Conservation (phyloP, 1,140 invertebrate species). For the Drosophila nasuta region DNA sequence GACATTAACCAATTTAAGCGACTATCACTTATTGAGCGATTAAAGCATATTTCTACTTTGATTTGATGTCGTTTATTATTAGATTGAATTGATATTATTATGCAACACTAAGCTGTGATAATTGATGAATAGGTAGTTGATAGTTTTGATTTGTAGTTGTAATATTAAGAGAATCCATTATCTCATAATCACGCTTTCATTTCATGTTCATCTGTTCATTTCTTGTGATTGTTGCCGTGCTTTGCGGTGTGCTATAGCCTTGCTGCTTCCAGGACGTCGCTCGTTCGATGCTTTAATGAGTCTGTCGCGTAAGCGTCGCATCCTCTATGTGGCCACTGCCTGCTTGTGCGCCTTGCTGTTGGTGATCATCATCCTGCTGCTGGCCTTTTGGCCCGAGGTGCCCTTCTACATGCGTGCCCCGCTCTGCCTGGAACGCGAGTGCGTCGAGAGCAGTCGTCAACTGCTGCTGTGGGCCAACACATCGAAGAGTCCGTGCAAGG, state of each 20-base stretch:
- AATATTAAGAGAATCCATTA: neutral
- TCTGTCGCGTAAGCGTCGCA: constrained; percentile 75
- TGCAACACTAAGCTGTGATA: no score
- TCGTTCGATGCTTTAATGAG: constrained; percentile 79
- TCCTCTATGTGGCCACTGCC: constrained; percentile 76
- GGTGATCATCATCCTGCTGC: constrained; percentile 76
- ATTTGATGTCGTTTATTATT: no score
- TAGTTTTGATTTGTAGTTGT: no score
- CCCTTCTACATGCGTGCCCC: constrained; percentile 79
- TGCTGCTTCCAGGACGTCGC: constrained; percentile 81
- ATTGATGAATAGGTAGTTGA: no score
- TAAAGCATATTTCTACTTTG: no score
- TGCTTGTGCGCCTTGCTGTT: constrained; percentile 78
- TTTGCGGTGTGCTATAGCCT: constrained; percentile 51
- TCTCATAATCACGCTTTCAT: constrained; percentile 6
- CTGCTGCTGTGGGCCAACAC: constrained; percentile 81
- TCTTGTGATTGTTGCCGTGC: constrained; percentile 22
- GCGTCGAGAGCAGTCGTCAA: constrained; percentile 78
- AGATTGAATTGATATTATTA: no score
- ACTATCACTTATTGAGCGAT: no score
- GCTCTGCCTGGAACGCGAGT: constrained; percentile 79
- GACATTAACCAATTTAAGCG: no score
- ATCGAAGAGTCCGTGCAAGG: constrained; percentile 73
- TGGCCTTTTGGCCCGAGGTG: constrained; percentile 83
- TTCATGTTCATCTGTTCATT: constrained; percentile 23